Base-by-base conservation (phyloP, 1,140 invertebrate genomes). In the Aphelenchoides fujianensis region DNA sequence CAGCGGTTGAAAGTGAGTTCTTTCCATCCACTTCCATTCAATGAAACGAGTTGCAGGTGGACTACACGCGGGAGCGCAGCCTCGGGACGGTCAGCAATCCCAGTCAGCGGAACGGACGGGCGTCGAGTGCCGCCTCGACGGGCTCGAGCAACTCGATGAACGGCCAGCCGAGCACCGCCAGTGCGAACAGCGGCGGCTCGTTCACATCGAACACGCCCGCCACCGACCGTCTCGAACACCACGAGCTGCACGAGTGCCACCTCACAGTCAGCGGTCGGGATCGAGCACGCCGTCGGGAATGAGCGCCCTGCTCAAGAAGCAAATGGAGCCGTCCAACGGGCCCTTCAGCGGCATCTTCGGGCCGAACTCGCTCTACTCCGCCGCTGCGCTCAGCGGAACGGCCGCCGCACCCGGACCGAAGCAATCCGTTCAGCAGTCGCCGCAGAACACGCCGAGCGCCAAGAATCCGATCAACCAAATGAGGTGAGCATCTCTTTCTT, bases 1-100 rank as follows among this genome's bases (percentile, higher is more conserved):
- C 83, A 84, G 54, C 75, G 76, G 41, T 69, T 82, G 12, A 82
- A 82, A 76, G 79, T 81, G 23, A 79, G n/a, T 61, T 12, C 28
- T 76, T 57, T 35, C 16, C 30, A 57, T 30, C 61, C 12, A 5
- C 16, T 31, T 68, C 12, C 12, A 19, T 69, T 69, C 19, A 31
- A 68, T 74, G 23, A 35, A 16, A 31, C 59, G 30, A 75, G 31
- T 79, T 80, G 53, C 54, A 77, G 76, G 54, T 78, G 30, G 75
- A 77, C 3, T 77, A 77, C 54, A 78, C 75, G 9, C 66, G 61
- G 52, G 77, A 78, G 37, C 52, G 76, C 5, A 73, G 54, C n/a
- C 54, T 28, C n/a, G 64, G 67, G 31, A 27, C 23, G 12, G 16
- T 69, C 23, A 67, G 61, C 16, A 69, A 27, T 68, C 67, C 12